Base-by-base conservation (phyloP, 2,888 invertebrate genomes). In the Eristalis tenax region DNA sequence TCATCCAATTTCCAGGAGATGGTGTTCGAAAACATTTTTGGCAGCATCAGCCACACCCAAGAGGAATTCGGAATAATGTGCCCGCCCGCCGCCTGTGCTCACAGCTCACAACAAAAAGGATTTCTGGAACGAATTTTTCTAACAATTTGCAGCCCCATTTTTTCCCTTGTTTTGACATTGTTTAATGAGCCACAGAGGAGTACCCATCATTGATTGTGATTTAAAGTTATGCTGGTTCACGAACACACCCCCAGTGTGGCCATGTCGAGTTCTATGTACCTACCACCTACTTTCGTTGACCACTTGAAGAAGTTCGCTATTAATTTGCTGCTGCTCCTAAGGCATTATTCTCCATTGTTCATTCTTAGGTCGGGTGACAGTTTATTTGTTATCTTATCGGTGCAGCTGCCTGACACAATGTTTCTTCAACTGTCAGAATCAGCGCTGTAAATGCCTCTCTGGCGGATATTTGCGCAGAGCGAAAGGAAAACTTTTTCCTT, bases 1-100 rank as follows among this genome's bases (percentile, higher is more conserved):
- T 64, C 23, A 50, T 57, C 38, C 56, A 26, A 61, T 61, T 56
- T 56, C 18, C n/a, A 23, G 11, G 23, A 13, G 26, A 10, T 10
- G 10, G 26, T 59, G 59, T 23, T 59, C 26, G 40, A 22, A 64
- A 63, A 73, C 64, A 66, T 81, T 85, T 32, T 85, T 81, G 76
- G 81, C 81, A 81, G 76, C 80, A 73, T 6, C 71, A 71, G 74
- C 86, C 86, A 83, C 86, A 78, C 86, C 86, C 86, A 74, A 78
- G 57, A 74, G 64, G 77, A 73, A 81, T 77, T 81, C 63, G 23
- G n/a, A 18, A 70, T 57, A 75, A 73, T 76, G 35, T 26, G n/a
- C 26, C 26, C 26, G 26, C 26, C 23, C 32, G 61, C 26, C 15
- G 3, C 10, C 13, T 56, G 23, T 63, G 64, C 50, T 43, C 28